phyloP scores from a whole-genome alignment of 2,113 vertebrate genomes.

The Halcyon malimbica region DNA sequence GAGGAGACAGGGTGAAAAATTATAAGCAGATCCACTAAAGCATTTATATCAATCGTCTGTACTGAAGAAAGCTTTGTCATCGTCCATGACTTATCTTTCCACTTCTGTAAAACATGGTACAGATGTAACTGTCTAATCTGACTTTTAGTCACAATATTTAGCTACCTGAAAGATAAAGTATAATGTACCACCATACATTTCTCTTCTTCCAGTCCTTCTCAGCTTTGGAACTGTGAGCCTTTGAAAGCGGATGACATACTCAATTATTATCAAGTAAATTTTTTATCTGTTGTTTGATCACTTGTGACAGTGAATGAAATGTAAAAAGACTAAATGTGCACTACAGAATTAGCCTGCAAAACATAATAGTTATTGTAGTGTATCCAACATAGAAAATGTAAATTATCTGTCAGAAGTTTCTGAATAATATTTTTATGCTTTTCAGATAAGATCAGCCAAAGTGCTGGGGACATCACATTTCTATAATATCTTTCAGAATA shows the following conservation, averaged over 20 bases:
- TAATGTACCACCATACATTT: neutral
- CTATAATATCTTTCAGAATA: neutral
- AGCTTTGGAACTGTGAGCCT: neutral
- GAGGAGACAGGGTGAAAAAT: constrained; percentile 22
- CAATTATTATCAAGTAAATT: constrained; percentile 43
- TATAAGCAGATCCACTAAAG: constrained; percentile 28
- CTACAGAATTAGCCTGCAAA: constrained; percentile 34
- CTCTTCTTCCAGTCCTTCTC: neutral
- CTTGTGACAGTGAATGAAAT: neutral
- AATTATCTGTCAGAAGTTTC: neutral
- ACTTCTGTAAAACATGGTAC: neutral
- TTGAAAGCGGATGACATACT: constrained; percentile 48
- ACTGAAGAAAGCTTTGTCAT: constrained; percentile 35
- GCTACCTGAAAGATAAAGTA: constrained; percentile 16
- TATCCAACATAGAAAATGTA: neutral
- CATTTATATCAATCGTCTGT: constrained; percentile 17
- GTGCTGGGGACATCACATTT: neutral
- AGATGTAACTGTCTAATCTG: constrained; percentile 39
- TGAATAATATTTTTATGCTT: neutral
- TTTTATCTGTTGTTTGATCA: constrained; percentile 48
- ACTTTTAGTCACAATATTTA: constrained; percentile 52
- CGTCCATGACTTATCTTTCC: neutral
- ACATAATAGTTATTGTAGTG: neutral
- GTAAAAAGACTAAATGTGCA: neutral
- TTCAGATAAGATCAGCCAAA: neutral